These are phyloP conservation scores for Apolygus lucorum DNA, from an alignment of 1,140 invertebrate genomes.

Conservation along the genomic window DNA sequence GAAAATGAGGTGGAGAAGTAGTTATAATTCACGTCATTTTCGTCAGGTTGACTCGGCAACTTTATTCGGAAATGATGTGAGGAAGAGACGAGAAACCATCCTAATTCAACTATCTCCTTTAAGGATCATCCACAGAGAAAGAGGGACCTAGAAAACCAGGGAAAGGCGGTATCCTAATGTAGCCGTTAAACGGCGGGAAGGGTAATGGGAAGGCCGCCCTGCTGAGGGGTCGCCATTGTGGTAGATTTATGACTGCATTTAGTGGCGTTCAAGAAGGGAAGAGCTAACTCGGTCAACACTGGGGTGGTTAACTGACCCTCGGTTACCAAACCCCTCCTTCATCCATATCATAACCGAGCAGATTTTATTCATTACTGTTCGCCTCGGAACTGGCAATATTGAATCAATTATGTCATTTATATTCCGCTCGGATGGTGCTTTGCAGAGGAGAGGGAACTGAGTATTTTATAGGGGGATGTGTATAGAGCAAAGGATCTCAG, in stretches of 20 bases:
- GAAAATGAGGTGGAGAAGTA: no score
- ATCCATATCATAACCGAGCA: neutral
- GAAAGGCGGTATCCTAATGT: neutral
- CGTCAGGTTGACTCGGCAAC: no score
- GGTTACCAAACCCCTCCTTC: no score
- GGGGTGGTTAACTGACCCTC: neutral
- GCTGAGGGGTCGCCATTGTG: neutral
- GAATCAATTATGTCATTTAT: neutral
- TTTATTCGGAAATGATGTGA: no score
- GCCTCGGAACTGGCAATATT: neutral
- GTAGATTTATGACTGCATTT: constrained; percentile 1
- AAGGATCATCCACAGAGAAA: no score
- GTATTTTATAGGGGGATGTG: no score
- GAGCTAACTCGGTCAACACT: neutral
- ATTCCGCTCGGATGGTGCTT: neutral
- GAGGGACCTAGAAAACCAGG: no score
- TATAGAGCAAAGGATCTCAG: no score
- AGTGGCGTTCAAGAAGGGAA: neutral
- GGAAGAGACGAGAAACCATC: no score
- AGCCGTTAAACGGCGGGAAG: neutral
- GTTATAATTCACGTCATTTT: no score
- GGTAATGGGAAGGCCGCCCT: neutral
- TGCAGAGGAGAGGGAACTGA: no score
- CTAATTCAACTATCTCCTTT: no score
- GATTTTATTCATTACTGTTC: neutral